Conservation (phyloP, 2,113 vertebrate genomes). For the Trichomycterus rosablanca region DNA sequence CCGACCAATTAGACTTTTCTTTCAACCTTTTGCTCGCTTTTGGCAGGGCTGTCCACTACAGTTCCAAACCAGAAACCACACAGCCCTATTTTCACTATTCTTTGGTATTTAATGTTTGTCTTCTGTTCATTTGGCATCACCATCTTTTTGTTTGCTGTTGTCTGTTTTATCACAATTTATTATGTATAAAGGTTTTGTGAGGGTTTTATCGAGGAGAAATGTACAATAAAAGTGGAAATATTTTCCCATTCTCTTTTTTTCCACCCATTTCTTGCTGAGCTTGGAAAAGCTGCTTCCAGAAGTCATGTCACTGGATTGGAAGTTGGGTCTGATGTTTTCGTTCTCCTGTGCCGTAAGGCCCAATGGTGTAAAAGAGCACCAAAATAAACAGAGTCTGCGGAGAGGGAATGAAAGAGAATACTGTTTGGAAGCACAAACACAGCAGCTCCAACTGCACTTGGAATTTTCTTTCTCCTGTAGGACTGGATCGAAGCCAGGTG, state of each 20-base stretch:
- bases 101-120: slow-evolving; percentile 16
- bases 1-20: slow-evolving; percentile 38
- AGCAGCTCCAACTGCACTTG: slow-evolving; percentile 57
- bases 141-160: slow-evolving; percentile 18
- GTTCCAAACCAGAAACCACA: slow-evolving; percentile 41
- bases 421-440: slow-evolving; percentile 71
- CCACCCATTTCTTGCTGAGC: slow-evolving; percentile 46
- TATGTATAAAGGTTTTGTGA: neutral
- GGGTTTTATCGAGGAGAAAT: slow-evolving; percentile 21
- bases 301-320: slow-evolving; percentile 61
- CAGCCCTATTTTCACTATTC: slow-evolving; percentile 27
- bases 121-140: neutral
- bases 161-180: slow-evolving; percentile 7
- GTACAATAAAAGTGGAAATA: slow-evolving; percentile 15
- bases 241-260: slow-evolving; percentile 41
- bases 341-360: slow-evolving; percentile 64
- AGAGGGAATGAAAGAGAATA: slow-evolving; percentile 71
- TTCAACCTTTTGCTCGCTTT: slow-evolving; percentile 41
- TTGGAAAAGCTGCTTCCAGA: slow-evolving; percentile 55
- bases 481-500: slow-evolving; percentile 56
- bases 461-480: slow-evolving; percentile 62
- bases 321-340: slow-evolving; percentile 59
- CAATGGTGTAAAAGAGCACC: slow-evolving; percentile 66
- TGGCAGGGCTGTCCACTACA: slow-evolving; percentile 20
- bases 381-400: slow-evolving; percentile 69